These are phyloP conservation scores for Pardosa pseudoannulata DNA, from an alignment of 2,888 invertebrate species.

Conservation along the genomic window DNA sequence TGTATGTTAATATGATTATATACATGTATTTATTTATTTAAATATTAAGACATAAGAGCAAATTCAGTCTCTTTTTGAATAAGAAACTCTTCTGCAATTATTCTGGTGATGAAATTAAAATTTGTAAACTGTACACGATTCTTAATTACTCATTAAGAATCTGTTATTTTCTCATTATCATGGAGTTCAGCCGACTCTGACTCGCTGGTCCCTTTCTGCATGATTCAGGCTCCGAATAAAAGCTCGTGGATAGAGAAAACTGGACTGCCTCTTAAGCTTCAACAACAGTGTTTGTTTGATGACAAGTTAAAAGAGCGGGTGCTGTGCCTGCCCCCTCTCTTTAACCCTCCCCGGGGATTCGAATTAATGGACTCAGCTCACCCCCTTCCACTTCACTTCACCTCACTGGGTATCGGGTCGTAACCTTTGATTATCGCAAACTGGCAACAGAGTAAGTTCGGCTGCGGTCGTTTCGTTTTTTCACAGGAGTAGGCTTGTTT, in stretches of 20 bases:
- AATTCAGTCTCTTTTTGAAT: too few relatives aligned
- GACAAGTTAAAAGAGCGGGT: slow-evolving; percentile 67
- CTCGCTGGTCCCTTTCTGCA: slow-evolving; percentile 32
- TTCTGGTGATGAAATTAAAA: too few relatives aligned
- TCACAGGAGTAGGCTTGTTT: slow-evolving; percentile 1
- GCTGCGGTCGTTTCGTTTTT: slow-evolving; percentile 14
- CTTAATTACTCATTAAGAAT: too few relatives aligned
- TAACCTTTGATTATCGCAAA: slow-evolving; percentile 70
- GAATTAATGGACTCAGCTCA: slow-evolving; percentile 62
- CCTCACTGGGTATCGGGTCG: slow-evolving; percentile 50
- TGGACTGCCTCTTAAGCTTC: slow-evolving; percentile 20
- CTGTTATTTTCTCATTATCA: not conserved
- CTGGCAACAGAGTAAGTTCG: slow-evolving; percentile 18
- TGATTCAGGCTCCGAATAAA: not conserved
- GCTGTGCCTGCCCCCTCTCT: not conserved
- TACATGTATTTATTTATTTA: too few relatives aligned
- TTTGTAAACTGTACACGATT: too few relatives aligned
- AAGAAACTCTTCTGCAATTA: too few relatives aligned
- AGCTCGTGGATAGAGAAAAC: slow-evolving; percentile 7
- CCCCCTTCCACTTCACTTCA: slow-evolving; percentile 55
- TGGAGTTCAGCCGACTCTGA: too few relatives aligned
- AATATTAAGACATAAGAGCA: too few relatives aligned
- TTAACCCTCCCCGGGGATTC: slow-evolving; percentile 14
- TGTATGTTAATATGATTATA: too few relatives aligned
- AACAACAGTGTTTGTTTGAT: slow-evolving; percentile 65